Evolutionary conservation across 2,888 invertebrate species (phyloP), one percentile per base, ranked within the genome.

Genomic region (Stegophylla sp.): DNA sequence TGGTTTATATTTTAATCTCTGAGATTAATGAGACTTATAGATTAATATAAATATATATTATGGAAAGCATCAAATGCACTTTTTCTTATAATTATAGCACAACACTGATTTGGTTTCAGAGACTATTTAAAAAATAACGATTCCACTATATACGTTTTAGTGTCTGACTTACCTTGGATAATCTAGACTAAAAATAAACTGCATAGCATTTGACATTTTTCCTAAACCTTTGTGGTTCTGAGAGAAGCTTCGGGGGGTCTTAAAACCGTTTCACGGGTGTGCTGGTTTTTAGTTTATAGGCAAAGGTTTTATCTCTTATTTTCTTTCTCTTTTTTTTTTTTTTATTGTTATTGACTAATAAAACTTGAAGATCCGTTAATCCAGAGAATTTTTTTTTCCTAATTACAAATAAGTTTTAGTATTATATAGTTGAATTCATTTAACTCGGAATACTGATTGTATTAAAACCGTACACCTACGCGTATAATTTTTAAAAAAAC

Each of bases 181-280:
- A 76, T 51, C 75, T n/a, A n/a, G 53, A 43, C 64, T 66, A 76
- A 64, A 76, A 76, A 66, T 53, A 76, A 76, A 66, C 64, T 43
- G 20, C 34, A 51, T 13, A 34, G 63, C 51, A 51, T 75, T 75
- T 51, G 74, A 34, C 63, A 23, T 75, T 75, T 69, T 76, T 66
- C 41, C 41, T 76, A 66, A 76, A 76, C 41, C 75, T 53, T n/a
- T 66, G 23, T 43, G 75, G 75, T 41, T 75, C 53, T n/a, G n/a
- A 66, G n/a, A 53, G 64, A 48, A 41, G 26, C 53, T 41, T 53
- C 53, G 53, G n/a, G 4, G n/a, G 15, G 41, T 66, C 64, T 66
- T 66, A 66, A 73, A 66, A 76, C 41, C 12, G 41, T 53, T 51
- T 66, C 66, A 53, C 41, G 66, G 66, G 53, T 53, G 34, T 23